Evolutionary conservation across 2,113 vertebrate species (phyloP).

Genomic region (Tauraco erythrolophus): DNA sequence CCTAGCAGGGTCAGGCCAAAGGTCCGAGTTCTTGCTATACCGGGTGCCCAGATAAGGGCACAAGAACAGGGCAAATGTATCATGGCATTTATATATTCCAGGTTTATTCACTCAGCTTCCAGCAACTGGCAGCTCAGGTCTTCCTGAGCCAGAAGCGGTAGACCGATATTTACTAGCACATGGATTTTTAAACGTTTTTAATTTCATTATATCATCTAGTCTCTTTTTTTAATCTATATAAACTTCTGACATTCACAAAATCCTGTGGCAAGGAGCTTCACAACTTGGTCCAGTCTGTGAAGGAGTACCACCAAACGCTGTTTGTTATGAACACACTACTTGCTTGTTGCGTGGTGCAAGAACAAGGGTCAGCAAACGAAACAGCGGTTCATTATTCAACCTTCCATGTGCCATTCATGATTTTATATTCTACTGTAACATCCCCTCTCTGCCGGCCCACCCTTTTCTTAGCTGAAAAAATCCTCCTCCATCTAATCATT

Average conservation of each 20-base stretch:
- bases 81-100: not conserved
- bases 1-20: conserved; percentile 37
- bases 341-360: not conserved
- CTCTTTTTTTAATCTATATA: not conserved
- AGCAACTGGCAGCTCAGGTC: not conserved
- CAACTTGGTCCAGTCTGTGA: not conserved
- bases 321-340: not conserved
- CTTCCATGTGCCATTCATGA: not conserved
- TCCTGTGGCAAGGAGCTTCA: not conserved
- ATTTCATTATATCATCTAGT: not conserved
- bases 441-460: not conserved
- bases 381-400: not conserved
- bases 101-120: not conserved
- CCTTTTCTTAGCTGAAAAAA: conserved; percentile 1
- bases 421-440: not conserved
- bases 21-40: conserved; percentile 40
- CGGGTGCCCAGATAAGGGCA: conserved; percentile 52
- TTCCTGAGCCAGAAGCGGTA: not conserved
- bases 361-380: not conserved
- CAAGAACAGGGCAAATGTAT: not conserved
- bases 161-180: not conserved
- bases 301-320: not conserved
- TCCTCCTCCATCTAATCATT: not conserved
- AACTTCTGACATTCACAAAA: not conserved
- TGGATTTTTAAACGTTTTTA: not conserved